Evolutionary conservation across 2,888 invertebrate genomes (phyloP).

Genomic region (Pyrgus malvae): DNA sequence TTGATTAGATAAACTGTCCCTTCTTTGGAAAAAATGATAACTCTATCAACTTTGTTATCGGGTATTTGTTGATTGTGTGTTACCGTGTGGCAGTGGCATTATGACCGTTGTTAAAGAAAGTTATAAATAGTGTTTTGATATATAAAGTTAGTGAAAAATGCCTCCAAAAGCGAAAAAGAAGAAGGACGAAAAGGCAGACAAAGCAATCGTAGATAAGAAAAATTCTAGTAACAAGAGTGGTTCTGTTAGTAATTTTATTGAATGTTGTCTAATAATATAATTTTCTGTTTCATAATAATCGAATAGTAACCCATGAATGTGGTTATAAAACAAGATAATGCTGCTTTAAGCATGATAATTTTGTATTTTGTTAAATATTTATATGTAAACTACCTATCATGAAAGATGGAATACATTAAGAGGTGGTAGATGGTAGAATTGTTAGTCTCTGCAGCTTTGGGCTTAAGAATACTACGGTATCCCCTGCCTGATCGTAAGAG

Average conservation of each 20-base stretch:
- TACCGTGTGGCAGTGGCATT: not conserved
- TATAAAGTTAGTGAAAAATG: conserved; percentile 19
- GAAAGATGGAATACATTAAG: no score
- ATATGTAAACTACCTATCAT: no score
- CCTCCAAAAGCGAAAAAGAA: conserved; percentile 24
- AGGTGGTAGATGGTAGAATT: no score
- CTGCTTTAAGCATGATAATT: no score
- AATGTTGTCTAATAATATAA: no score
- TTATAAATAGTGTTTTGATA: conserved; percentile 16
- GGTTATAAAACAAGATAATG: no score
- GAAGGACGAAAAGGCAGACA: conserved; percentile 5
- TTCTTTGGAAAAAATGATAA: not conserved
- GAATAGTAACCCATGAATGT: no score
- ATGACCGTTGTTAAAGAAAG: conserved; percentile 14
- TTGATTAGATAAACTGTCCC: conserved; percentile 4
- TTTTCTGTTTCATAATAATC: no score
- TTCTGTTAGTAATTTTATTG: conserved; percentile 8
- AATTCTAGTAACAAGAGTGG: not conserved
- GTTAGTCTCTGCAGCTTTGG: no score
- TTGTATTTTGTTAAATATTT: no score
- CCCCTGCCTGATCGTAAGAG: no score
- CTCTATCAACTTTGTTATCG: conserved; percentile 3
- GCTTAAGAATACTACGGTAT: no score
- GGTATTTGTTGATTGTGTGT: not conserved
- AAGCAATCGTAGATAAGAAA: conserved; percentile 10